Evolutionary conservation across 2,888 invertebrate species (phyloP), one percentile per base, ranked within the genome.

Genomic region (Metopia argyrocephala): DNA sequence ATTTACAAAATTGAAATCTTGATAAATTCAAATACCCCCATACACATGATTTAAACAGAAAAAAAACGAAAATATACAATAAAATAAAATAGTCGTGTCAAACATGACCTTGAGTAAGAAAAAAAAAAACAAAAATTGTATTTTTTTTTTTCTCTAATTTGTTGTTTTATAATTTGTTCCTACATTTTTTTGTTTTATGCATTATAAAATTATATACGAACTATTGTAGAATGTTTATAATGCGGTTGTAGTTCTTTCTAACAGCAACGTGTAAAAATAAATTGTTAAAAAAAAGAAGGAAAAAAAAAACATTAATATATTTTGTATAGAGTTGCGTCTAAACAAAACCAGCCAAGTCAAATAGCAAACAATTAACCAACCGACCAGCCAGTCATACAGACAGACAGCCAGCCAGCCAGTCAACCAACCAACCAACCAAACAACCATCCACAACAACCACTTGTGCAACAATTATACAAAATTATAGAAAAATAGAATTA

Each of bases 381-480:
- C 78, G 66, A 65, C 57, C 50, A 45, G 54, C 50, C 65, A 75
- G 46, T 38, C 5, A 61, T 46, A 23, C 45, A 5, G 25, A 21
- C 54, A 45, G 61, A 31, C 50, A 64, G 12, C 31, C 0, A 66
- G 50, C 6, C 64, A 64, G 28, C 28, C 64, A 25, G 48, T 25
- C 27, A 25, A 9, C 52, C 50, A 62, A 76, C 65, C 50, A 66
- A 78, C 38, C n/a, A n/a, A n/a, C n/a, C n/a, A n/a, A 82, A 65
- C 68, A 73, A 69, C 83, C 12, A 83, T 76, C 78, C 69, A 12
- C 38, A 82, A 82, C 85, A 84, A 66, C 83, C 82, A 84, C 87
- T 87, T 87, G 86, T 87, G 87, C 88, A 86, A 87, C 88, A 87
- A 86, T 88, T 88, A 87, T 86, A 88, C 66, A 81, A 78, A 87